Percentiles rank a stretch among this genome's conserved stretches.
phyloP scores from a whole-genome alignment of 2,888 invertebrate species.

The Pollenia griseotomentosa region DNA sequence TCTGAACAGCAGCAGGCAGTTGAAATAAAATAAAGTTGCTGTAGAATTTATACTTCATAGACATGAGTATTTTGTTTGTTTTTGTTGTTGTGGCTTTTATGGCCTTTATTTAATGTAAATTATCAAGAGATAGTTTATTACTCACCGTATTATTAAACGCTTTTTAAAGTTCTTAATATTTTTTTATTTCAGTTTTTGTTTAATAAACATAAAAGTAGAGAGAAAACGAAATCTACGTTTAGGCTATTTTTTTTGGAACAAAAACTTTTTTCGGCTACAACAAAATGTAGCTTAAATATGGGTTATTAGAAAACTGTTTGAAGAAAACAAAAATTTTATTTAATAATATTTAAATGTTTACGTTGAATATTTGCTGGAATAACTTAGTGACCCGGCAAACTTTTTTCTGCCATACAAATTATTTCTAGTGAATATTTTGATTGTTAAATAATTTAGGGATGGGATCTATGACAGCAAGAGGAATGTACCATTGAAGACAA shows the following conservation, averaged over 20 bases:
- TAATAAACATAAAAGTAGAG: neutral
- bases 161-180: conserved; percentile 23
- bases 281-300: neutral
- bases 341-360: too few species aligned
- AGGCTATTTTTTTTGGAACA: neutral
- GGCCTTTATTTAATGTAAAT: conserved; percentile 35
- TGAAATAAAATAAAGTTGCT: conserved; percentile 9
- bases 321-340: too few species aligned
- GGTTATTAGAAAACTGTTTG: neutral
- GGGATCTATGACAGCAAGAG: too few species aligned
- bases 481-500: too few species aligned
- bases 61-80: neutral
- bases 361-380: too few species aligned
- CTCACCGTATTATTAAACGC: conserved; percentile 37
- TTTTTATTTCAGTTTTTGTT: conserved; percentile 6
- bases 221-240: neutral
- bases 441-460: too few species aligned
- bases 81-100: conserved; percentile 17
- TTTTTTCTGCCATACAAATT: too few species aligned
- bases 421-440: too few species aligned
- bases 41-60: conserved; percentile 1
- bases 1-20: neutral
- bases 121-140: conserved; percentile 58
- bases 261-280: neutral
- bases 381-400: too few species aligned